Evolutionary conservation across 2,888 invertebrate species (phyloP).

Genomic region (Leuctra nigra): DNA sequence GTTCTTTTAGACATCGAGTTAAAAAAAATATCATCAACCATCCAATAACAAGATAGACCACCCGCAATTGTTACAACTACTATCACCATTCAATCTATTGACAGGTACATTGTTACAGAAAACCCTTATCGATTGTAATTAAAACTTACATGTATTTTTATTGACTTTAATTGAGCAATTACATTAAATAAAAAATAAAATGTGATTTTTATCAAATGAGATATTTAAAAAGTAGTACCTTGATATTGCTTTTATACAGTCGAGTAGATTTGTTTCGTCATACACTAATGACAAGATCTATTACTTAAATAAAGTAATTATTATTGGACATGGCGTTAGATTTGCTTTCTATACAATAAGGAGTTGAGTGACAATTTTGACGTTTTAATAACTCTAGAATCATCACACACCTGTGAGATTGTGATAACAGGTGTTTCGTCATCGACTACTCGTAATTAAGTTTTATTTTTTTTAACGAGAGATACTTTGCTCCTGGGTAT

Average conservation of each 20-base stretch:
- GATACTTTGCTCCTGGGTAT: too few species aligned
- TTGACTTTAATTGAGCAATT: slow-evolving; percentile 13
- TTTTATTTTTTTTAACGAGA: too few species aligned
- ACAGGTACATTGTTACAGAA: neutral
- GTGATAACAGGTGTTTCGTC: too few species aligned
- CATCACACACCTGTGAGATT: too few species aligned
- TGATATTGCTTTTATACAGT: neutral
- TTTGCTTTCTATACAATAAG: too few species aligned
- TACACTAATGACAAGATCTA: neutral
- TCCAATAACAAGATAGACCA: too few species aligned
- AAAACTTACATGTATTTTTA: slow-evolving; percentile 7
- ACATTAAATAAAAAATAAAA: neutral
- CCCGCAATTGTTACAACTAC: neutral
- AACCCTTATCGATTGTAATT: neutral
- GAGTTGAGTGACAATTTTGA: neutral
- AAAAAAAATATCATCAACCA: slow-evolving; percentile 1
- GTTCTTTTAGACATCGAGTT: neutral
- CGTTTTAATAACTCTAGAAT: too few species aligned
- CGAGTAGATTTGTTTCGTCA: neutral
- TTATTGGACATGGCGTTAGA: neutral
- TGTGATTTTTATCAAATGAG: neutral
- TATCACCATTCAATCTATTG: neutral
- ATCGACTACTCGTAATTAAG: too few species aligned
- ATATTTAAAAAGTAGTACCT: neutral
- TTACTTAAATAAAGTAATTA: slow-evolving; percentile 5